Percentiles rank a stretch among this genome's conserved stretches.
Conservation (phyloP, 2,797 vertebrate species). For the Labroides dimidiatus region DNA sequence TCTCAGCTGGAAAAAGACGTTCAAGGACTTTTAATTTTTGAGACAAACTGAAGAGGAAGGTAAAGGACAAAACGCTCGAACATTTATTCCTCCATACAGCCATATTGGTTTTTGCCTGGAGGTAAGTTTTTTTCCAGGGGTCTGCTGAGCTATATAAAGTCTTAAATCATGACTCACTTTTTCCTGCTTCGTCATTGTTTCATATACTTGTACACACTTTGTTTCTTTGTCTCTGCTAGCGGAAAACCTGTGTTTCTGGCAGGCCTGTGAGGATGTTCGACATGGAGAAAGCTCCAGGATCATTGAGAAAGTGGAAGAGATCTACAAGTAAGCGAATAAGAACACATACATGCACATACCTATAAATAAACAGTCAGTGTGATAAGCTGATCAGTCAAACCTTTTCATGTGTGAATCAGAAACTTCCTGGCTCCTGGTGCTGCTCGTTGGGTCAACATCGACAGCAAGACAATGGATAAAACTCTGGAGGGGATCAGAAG, state of each 20-base stretch:
- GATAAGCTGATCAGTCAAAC: background rate
- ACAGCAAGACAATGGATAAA: conserved; percentile 94
- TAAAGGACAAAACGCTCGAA: background rate
- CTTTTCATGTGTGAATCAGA: conserved; percentile 41
- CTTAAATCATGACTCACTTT: conserved; percentile 9
- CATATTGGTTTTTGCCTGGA: background rate
- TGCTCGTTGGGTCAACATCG: conserved; percentile 93
- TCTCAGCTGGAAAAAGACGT: no score
- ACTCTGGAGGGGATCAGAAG: conserved; percentile 88
- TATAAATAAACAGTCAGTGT: background rate
- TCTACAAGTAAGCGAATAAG: conserved; percentile 89
- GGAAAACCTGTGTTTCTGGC: conserved; percentile 96
- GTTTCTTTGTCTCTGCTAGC: conserved; percentile 71
- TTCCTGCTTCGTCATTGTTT: conserved; percentile 15
- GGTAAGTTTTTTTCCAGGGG: conserved; percentile 21
- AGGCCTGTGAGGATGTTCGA: conserved; percentile 91
- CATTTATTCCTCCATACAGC: conserved; percentile 15
- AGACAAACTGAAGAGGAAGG: background rate
- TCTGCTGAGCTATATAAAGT: conserved; percentile 22
- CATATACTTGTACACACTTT: background rate
- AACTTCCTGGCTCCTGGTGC: conserved; percentile 91
- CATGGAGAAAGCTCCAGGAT: conserved; percentile 90
- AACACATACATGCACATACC: background rate
- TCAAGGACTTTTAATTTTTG: background rate
- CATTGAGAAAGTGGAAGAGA: conserved; percentile 83